Percentiles rank a stretch among this genome's conserved stretches.
Evolutionary conservation across 2,888 invertebrate species (phyloP).

Genomic region (Hofmannophila pseudospretella): DNA sequence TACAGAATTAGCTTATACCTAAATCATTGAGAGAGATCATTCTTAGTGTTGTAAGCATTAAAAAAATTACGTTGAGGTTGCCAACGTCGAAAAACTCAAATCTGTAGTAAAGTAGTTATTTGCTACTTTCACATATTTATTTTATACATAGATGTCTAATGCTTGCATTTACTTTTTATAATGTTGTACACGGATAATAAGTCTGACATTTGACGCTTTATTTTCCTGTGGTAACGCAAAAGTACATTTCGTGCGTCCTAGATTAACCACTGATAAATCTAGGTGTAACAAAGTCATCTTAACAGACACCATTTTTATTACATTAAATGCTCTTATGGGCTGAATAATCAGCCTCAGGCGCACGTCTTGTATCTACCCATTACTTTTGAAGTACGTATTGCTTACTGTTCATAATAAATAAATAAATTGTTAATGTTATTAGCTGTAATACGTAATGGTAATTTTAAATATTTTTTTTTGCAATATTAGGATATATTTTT

Average conservation of each 20-base stretch:
- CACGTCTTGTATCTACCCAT: background rate
- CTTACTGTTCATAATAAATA: constrained; percentile 50
- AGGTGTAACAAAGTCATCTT: no score
- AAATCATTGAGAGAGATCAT: constrained; percentile 67
- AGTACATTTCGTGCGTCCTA: constrained; percentile 18
- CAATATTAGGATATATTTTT: constrained; percentile 66
- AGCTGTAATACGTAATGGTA: constrained; percentile 50
- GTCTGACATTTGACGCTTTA: constrained; percentile 1
- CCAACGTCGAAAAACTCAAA: constrained; percentile 29
- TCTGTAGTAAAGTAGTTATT: constrained; percentile 11
- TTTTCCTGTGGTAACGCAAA: constrained; percentile 24
- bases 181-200: constrained; percentile 31
- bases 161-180: constrained; percentile 63
- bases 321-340: no score
- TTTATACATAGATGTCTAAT: constrained; percentile 37
- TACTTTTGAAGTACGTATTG: constrained; percentile 60
- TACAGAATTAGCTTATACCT: constrained; percentile 42
- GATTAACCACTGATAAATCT: background rate
- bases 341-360: no score
- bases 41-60: constrained; percentile 58
- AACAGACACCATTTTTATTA: no score
- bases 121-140: constrained; percentile 20
- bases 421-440: constrained; percentile 66
- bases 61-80: constrained; percentile 49
- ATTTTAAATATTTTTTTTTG: constrained; percentile 54